Percentiles rank a stretch among this genome's conserved stretches.
Evolutionary conservation across 2,113 vertebrate genomes (phyloP).

Genomic region (Hystrix brachyura): DNA sequence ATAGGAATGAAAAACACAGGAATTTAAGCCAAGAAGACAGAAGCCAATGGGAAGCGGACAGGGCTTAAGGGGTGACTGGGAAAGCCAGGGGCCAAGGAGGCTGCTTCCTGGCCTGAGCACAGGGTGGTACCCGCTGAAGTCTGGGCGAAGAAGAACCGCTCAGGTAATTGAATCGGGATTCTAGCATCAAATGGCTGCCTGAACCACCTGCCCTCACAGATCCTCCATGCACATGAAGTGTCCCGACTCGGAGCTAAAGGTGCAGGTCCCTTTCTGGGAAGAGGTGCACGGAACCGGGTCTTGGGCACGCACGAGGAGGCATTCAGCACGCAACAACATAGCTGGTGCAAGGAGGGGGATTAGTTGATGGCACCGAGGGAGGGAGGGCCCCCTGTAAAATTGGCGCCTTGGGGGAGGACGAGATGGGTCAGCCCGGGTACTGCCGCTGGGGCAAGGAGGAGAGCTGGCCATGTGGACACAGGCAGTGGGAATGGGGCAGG

Average conservation of each 20-base stretch:
- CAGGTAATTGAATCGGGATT: neutral
- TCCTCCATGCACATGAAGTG: neutral
- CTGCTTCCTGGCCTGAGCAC: neutral
- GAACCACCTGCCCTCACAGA: neutral
- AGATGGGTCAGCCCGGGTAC: neutral
- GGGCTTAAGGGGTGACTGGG: neutral
- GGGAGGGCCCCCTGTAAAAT: neutral
- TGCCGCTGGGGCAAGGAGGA: neutral
- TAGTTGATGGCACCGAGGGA: no score
- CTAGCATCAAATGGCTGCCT: neutral
- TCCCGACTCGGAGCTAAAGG: neutral
- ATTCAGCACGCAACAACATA: accelerated
- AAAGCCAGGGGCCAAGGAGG: neutral
- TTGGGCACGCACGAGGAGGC: neutral
- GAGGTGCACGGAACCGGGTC: neutral
- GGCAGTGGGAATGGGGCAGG: neutral
- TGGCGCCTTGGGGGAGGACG: neutral
- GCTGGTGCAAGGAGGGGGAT: neutral
- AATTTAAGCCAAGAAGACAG: neutral
- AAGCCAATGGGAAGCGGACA: neutral
- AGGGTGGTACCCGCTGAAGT: neutral
- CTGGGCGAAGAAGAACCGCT: neutral
- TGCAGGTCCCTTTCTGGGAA: neutral
- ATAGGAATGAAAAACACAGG: neutral
- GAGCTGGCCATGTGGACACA: neutral